phyloP scores from a whole-genome alignment of 2,113 vertebrate genomes.

The Gallinago jamesoni region DNA sequence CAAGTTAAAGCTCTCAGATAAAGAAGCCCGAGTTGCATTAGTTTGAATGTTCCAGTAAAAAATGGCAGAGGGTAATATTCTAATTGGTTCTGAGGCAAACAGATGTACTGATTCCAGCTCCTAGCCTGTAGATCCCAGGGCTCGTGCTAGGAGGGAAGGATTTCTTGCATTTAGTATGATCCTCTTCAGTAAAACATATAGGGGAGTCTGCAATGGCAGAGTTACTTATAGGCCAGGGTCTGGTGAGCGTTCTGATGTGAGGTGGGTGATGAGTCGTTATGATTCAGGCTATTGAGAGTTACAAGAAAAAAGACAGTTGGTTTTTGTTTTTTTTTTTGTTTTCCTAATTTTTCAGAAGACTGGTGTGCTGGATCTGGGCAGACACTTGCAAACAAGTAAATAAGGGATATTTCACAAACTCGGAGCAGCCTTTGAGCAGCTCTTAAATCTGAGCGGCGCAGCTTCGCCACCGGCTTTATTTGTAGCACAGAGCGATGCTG shows the following conservation, averaged over 20 bases:
- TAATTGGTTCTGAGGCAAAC: background rate
- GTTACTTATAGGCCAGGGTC: background rate
- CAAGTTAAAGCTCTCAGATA: background rate
- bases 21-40: background rate
- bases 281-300: background rate
- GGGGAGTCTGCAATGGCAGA: rapidly evolving
- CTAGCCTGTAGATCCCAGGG: background rate
- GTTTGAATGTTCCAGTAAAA: background rate
- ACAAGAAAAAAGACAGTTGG: background rate
- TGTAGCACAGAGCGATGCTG: background rate
- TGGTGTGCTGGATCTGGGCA: background rate
- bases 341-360: background rate
- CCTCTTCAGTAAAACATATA: too few relatives aligned
- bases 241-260: background rate
- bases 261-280: background rate
- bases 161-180: background rate
- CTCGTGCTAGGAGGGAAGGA: background rate
- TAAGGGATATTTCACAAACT: background rate
- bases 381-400: background rate
- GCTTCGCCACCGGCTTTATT: background rate
- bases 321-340: too few relatives aligned
- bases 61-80: background rate
- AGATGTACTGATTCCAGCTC: background rate
- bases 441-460: background rate
- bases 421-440: background rate